phyloP scores from a whole-genome alignment of 2,113 vertebrate genomes.

The Otus sunia region DNA sequence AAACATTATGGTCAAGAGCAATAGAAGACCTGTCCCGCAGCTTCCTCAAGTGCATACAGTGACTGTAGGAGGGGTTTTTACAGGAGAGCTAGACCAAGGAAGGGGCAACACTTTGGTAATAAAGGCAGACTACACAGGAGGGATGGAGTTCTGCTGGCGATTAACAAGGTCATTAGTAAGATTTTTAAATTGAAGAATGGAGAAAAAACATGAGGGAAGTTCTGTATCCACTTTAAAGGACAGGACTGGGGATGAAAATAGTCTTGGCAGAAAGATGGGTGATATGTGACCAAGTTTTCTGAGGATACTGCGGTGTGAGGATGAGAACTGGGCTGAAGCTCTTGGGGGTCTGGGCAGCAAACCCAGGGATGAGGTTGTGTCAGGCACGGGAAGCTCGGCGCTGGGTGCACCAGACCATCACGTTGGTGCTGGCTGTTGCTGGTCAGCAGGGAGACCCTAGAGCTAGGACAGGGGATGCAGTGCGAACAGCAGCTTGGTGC shows the following conservation, averaged over 20 bases:
- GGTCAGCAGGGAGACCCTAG: background rate
- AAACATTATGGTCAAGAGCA: background rate
- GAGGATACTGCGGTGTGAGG: background rate
- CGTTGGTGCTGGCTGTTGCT: background rate
- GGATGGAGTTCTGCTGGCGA: background rate
- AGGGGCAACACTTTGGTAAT: no score
- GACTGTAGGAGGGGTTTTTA: background rate
- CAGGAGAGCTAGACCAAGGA: background rate
- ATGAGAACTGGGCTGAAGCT: background rate
- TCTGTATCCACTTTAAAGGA: background rate
- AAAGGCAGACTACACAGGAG: background rate
- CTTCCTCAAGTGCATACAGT: background rate
- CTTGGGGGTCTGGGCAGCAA: background rate
- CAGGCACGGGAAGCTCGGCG: background rate
- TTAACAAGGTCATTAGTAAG: background rate
- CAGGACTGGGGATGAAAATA: no score
- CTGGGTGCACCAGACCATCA: fast-evolving
- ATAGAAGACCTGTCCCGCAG: background rate
- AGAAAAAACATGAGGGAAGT: background rate
- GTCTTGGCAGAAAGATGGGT: background rate
- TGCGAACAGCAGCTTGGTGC: background rate
- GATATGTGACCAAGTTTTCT: fast-evolving
- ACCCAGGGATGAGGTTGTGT: background rate
- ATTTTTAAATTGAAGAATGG: background rate
- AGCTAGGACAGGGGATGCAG: background rate